These are phyloP conservation scores for Schlechtendalia chinensis DNA, from an alignment of 1,140 invertebrate genomes.

Conservation along the genomic window DNA sequence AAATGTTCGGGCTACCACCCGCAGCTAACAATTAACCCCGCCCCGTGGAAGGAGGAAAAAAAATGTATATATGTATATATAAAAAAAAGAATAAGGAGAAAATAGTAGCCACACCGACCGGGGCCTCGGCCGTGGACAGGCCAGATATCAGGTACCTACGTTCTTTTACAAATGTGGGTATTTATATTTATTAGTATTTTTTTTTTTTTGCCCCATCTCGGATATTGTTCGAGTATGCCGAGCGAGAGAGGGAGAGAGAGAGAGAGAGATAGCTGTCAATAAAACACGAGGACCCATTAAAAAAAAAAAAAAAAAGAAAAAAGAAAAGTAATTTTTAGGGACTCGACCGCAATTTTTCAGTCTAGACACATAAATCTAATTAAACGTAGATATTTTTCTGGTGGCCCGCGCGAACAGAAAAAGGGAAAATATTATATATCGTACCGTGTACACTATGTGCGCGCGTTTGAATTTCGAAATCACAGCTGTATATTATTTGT, in stretches of 20 bases:
- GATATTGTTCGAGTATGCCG: conserved; percentile 11
- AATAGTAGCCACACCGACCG: conserved; percentile 41
- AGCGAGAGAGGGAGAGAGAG: neutral
- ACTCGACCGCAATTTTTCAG: conserved; percentile 47
- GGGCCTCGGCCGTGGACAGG: neutral
- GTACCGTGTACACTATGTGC: neutral
- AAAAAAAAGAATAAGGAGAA: no score
- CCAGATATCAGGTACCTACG: neutral
- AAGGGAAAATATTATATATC: neutral
- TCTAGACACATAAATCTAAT: conserved; percentile 50
- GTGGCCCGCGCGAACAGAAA: conserved; percentile 27
- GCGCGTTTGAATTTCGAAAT: neutral
- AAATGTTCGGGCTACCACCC: conserved; percentile 36
- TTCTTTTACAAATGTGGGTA: conserved; percentile 29
- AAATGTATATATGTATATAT: no score
- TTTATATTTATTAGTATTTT: conserved; percentile 18
- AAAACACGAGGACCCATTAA: conserved; percentile 35
- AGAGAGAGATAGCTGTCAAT: conserved; percentile 45
- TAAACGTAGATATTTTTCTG: conserved; percentile 34
- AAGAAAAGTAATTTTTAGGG: conserved; percentile 39
- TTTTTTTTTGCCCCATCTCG: conserved; percentile 28
- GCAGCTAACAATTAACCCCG: conserved; percentile 48
- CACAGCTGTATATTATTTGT: neutral
- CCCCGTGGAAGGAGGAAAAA: neutral
- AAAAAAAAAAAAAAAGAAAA: conserved; percentile 8